Evolutionary conservation across 2,888 invertebrate species (phyloP).

Genomic region (Hedychridium roseum): DNA sequence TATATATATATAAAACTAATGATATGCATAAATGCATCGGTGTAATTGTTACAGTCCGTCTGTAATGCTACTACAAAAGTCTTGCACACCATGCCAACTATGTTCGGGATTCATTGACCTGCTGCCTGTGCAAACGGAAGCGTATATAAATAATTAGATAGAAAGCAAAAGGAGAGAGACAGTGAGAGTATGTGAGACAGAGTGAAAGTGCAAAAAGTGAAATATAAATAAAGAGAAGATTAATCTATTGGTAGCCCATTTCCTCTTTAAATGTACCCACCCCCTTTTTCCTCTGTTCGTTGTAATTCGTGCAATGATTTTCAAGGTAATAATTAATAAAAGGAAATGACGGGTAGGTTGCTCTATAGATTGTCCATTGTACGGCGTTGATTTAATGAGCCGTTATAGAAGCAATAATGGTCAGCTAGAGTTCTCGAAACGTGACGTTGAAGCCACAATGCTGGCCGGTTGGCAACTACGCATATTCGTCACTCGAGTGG

Average conservation of each 20-base stretch:
- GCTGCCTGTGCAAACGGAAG: slow-evolving; percentile 23
- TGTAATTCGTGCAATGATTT: background rate
- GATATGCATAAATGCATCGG: slow-evolving; percentile 37
- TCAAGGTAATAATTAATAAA: too few species aligned
- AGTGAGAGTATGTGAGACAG: too few species aligned
- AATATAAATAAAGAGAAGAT: slow-evolving; percentile 42
- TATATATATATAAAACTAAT: slow-evolving; percentile 4
- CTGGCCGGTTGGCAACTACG: slow-evolving; percentile 32
- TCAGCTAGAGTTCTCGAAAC: slow-evolving; percentile 35
- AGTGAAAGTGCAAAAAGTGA: too few species aligned
- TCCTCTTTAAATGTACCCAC: background rate
- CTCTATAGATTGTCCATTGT: too few species aligned
- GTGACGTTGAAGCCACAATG: slow-evolving; percentile 56
- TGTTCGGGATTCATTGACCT: slow-evolving; percentile 21
- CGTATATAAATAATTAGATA: background rate
- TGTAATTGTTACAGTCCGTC: slow-evolving; percentile 38
- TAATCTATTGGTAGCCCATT: slow-evolving; percentile 26
- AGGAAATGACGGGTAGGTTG: too few species aligned
- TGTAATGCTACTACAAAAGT: slow-evolving; percentile 17
- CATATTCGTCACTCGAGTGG: too few species aligned
- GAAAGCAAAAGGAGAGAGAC: slow-evolving; percentile 1
- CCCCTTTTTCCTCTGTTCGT: background rate
- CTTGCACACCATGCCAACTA: slow-evolving; percentile 38
- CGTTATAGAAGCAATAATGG: slow-evolving; percentile 10
- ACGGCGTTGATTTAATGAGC: slow-evolving; percentile 19